These are phyloP conservation scores for Altica lythri DNA, from an alignment of 2,888 invertebrate species.

Conservation along the genomic window DNA sequence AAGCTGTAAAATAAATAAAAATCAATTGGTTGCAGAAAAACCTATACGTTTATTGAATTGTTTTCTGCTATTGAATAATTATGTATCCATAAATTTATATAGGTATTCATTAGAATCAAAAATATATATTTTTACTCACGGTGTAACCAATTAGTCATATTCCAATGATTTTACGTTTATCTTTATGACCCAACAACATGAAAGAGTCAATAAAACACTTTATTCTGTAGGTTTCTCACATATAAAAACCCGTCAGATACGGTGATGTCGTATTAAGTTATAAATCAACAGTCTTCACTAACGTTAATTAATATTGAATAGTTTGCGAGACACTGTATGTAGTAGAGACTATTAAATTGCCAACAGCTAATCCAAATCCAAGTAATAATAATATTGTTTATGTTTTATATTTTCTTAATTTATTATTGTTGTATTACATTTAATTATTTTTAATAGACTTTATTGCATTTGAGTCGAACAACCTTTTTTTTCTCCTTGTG, in stretches of 20 bases:
- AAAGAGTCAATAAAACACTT: constrained; percentile 6
- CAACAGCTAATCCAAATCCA: no score
- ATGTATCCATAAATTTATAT: not conserved
- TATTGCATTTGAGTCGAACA: no score
- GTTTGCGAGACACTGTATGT: constrained; percentile 9
- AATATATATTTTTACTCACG: constrained; percentile 1
- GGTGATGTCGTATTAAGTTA: constrained; percentile 17
- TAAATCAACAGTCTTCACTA: constrained; percentile 11
- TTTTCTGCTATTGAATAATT: no score
- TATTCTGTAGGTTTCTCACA: constrained; percentile 7
- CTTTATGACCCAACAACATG: constrained; percentile 4
- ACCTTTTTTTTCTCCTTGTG: no score
- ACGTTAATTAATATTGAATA: constrained; percentile 20
- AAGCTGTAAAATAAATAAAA: no score
- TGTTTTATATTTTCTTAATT: no score
- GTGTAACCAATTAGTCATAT: constrained; percentile 12
- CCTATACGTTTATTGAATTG: no score
- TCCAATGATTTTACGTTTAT: constrained; percentile 8
- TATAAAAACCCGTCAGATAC: constrained; percentile 10
- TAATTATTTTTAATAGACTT: no score
- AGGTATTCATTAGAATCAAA: not conserved
- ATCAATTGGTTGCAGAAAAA: no score
- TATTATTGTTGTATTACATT: no score
- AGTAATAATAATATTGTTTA: no score
- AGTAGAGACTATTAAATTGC: not conserved